Evolutionary conservation across 1,140 invertebrate genomes (phyloP).

Genomic region (Zophobas atratus): DNA sequence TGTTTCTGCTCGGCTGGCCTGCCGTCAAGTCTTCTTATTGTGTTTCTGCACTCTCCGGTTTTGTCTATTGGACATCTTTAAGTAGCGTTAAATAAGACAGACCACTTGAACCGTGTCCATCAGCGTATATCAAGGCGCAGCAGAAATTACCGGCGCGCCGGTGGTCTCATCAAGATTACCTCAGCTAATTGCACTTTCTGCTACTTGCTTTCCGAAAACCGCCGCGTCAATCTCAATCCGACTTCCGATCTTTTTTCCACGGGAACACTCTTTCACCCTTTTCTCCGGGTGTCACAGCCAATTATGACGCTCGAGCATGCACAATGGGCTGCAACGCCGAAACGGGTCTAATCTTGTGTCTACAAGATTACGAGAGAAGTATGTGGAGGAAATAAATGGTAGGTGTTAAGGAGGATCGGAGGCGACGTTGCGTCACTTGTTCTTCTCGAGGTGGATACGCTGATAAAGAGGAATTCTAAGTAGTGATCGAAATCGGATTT

Average conservation of each 20-base stretch:
- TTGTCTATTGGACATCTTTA: slow-evolving; percentile 60
- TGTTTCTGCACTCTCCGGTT: slow-evolving; percentile 56
- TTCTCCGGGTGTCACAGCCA: background rate
- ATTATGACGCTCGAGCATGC: slow-evolving; percentile 3
- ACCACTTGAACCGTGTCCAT: slow-evolving; percentile 56
- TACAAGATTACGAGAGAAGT: slow-evolving; percentile 31
- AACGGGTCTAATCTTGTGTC: slow-evolving; percentile 42
- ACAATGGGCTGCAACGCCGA: slow-evolving; percentile 7
- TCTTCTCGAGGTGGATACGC: slow-evolving; percentile 7
- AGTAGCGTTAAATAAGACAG: slow-evolving; percentile 59
- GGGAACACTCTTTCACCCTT: slow-evolving; percentile 2
- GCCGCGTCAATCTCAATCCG: background rate
- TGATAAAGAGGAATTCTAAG: slow-evolving; percentile 18
- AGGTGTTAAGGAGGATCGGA: slow-evolving; percentile 12
- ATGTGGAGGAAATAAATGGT: slow-evolving; percentile 15
- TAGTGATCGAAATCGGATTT: slow-evolving; percentile 26
- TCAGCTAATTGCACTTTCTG: slow-evolving; percentile 29
- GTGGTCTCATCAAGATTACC: slow-evolving; percentile 57
- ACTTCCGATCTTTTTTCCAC: background rate
- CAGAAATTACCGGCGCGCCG: slow-evolving; percentile 53
- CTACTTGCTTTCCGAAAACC: background rate
- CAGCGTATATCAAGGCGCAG: slow-evolving; percentile 54
- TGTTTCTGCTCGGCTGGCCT: slow-evolving; percentile 54
- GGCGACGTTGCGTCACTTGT: slow-evolving; percentile 22
- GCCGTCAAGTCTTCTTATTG: slow-evolving; percentile 55